Evolutionary conservation across 2,797 vertebrate genomes (phyloP).

Genomic region (Enteromius unitaeniatus): DNA sequence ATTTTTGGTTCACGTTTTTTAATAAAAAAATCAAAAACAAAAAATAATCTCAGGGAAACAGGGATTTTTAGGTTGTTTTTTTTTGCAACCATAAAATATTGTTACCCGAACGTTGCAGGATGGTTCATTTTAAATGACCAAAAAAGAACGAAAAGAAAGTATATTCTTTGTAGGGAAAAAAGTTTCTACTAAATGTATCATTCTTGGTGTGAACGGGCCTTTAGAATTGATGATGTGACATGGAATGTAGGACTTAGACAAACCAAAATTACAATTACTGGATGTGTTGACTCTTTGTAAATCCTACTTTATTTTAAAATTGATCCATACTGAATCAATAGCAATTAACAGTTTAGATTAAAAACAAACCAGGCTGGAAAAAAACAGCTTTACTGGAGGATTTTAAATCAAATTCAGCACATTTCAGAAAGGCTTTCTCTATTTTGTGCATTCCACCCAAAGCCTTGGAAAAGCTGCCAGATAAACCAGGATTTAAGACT

Average conservation of each 20-base stretch:
- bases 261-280: conserved; percentile 1
- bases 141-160: neutral
- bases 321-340: conserved; percentile 4
- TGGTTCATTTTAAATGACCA: too few species aligned
- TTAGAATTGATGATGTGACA: neutral
- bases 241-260: neutral
- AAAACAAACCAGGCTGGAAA: conserved; percentile 7
- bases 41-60: too few species aligned
- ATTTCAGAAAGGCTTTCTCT: conserved; percentile 14
- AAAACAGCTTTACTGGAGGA: neutral
- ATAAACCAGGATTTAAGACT: conserved; percentile 67
- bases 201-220: neutral
- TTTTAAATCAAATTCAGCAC: conserved; percentile 38
- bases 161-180: neutral
- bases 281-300: neutral
- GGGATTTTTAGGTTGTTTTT: too few species aligned
- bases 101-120: too few species aligned
- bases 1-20: too few species aligned
- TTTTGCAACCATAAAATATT: too few species aligned
- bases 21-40: too few species aligned
- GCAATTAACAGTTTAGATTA: conserved; percentile 17
- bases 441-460: conserved; percentile 30
- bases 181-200: neutral
- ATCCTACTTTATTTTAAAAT: conserved; percentile 9
- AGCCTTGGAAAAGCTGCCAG: conserved; percentile 30